Evolutionary conservation across 2,888 invertebrate genomes (phyloP), one percentile per base, ranked within the genome.

Genomic region (Diplazon laetatorius): DNA sequence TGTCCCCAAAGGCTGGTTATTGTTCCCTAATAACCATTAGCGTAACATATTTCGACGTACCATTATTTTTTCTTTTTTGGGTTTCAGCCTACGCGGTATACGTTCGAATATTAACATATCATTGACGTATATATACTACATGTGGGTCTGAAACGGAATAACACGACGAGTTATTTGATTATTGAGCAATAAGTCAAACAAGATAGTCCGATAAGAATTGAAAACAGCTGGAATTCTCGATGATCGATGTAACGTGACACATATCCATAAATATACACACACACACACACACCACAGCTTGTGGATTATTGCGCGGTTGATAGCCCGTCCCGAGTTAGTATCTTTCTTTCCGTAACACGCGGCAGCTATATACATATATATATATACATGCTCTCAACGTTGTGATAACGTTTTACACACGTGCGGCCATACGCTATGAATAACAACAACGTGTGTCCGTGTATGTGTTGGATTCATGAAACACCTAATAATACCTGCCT

Each of bases 401-500:
- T 48, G 14, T 50, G 63, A 48, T 18, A 50, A 69, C 70, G 57
- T 59, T 30, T 62, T 57, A 63, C 69, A 63, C 39, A 57, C 48
- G 48, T 22, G 52, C 42, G 35, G 59, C 39, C 52, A n/a, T n/a
- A n/a, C 4, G 14, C 42, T 14, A 65, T 76, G 76, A 71, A 71
- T 76, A 70, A 65, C 63, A 63, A 37, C 63, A 52, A n/a, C n/a
- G n/a, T n/a, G n/a, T 18, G 14, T 44, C 55, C 4, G 18, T 57
- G 37, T 16, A 68, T 50, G 66, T 66, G n/a, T n/a, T n/a, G 10
- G 39, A 55, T 60, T 30, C 66, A 68, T 52, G 37, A 16, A 39
- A 63, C 62, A 72, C 62, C 76, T 77, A 63, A 77, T 77, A 72
- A 71, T 71, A 60, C 48, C 52, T 50, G 73, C 59, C 66, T 78